Conservation (phyloP, 2,797 vertebrate species). For the Pantherophis vulpinus region DNA sequence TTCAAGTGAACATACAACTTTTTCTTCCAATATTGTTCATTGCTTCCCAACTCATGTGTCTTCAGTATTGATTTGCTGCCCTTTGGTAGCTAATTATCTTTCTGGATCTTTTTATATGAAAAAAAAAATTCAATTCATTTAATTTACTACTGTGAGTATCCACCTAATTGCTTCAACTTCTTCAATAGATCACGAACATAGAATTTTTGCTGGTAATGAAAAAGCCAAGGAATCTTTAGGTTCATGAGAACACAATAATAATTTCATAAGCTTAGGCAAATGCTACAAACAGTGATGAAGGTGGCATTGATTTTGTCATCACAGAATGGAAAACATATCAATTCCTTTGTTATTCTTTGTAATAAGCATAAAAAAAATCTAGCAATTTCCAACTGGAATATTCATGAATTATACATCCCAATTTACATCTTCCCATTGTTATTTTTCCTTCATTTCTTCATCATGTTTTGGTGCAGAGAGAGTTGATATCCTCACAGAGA, state of each 20-base stretch:
- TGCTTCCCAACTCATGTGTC: neutral
- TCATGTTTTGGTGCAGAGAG: neutral
- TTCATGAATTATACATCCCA: neutral
- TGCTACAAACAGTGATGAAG: neutral
- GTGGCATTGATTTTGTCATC: slow-evolving; percentile 8
- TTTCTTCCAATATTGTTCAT: neutral
- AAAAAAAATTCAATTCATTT: slow-evolving; percentile 23
- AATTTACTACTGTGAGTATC: slow-evolving; percentile 6
- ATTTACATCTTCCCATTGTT: neutral
- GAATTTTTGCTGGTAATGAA: neutral
- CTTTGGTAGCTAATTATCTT: slow-evolving; percentile 9
- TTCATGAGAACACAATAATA: slow-evolving; percentile 2
- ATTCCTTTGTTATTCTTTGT: slow-evolving; percentile 4
- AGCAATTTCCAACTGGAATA: neutral
- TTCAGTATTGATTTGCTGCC: slow-evolving; percentile 25
- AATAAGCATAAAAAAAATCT: slow-evolving; percentile 17
- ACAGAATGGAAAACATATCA: neutral
- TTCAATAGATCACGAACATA: neutral
- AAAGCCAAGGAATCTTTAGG: neutral
- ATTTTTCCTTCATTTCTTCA: neutral
- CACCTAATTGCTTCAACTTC: slow-evolving; percentile 22
- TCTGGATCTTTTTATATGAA: neutral
- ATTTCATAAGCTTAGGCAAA: neutral
- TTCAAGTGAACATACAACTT: neutral
- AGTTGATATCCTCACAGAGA: neutral